Percentiles rank a stretch among this genome's conserved stretches.
Conservation (phyloP, 2,888 invertebrate species). For the Zaprionus lineosus region DNA sequence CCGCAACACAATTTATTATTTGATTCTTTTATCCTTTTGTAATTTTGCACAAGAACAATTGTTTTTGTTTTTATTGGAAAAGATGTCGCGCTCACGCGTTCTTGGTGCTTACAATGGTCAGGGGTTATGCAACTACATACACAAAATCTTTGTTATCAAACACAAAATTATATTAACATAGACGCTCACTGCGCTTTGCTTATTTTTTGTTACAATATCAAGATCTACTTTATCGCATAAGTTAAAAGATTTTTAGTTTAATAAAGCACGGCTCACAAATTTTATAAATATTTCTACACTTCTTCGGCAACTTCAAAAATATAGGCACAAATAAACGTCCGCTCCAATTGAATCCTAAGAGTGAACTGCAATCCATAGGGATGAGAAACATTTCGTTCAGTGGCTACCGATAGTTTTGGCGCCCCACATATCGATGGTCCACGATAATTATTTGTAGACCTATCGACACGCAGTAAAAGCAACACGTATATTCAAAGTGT, state of each 20-base stretch:
- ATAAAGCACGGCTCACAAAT: conserved; percentile 12
- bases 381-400: conserved; percentile 15
- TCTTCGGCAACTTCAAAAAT: conserved; percentile 44
- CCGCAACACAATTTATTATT: conserved; percentile 42
- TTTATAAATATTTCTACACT: conserved; percentile 38
- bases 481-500: background rate
- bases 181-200: conserved; percentile 4
- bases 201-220: conserved; percentile 1
- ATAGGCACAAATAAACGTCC: conserved; percentile 24
- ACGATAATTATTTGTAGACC: no score
- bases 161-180: background rate
- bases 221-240: conserved; percentile 9
- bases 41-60: conserved; percentile 28
- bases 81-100: conserved; percentile 29
- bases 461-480: no score
- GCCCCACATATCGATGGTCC: no score
- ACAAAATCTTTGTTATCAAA: conserved; percentile 42
- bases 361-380: conserved; percentile 27
- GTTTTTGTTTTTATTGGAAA: conserved; percentile 16
- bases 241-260: conserved; percentile 1
- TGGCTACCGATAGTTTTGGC: conserved; percentile 3
- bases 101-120: conserved; percentile 51
- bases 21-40: conserved; percentile 19
- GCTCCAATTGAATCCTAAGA: conserved; percentile 24
- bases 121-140: conserved; percentile 45